A percentile compares a stretch with the other conserved stretches of the same genome.
These are phyloP conservation scores for Rotaria macrura DNA, from an alignment of 2,888 invertebrate genomes.

Conservation along the genomic window DNA sequence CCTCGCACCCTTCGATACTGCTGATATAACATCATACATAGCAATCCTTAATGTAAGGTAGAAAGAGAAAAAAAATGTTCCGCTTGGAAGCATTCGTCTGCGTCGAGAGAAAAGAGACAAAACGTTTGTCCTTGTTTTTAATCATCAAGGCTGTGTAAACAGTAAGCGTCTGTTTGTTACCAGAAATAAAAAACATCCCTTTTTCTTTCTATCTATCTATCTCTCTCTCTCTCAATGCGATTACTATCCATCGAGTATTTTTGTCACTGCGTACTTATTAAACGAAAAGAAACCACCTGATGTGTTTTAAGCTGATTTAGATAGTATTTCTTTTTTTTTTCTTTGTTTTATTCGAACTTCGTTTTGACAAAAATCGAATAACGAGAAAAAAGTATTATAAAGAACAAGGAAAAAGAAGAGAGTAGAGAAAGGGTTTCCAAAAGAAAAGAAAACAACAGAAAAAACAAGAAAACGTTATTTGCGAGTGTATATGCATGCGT, in stretches of 20 bases:
- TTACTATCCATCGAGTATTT: not conserved
- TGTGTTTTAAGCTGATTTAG: too few species aligned
- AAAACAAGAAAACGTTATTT: not conserved
- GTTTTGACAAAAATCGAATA: constrained; percentile 9
- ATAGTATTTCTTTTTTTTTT: not conserved
- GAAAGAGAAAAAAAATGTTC: not conserved
- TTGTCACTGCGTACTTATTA: too few species aligned
- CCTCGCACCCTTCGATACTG: not conserved
- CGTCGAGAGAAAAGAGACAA: not conserved
- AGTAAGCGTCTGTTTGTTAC: not conserved
- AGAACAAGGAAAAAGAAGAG: not conserved
- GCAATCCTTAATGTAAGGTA: not conserved
- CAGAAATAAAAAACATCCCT: not conserved
- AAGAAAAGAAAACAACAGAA: not conserved
- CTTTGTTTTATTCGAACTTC: constrained; percentile 1
- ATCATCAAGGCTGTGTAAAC: not conserved
- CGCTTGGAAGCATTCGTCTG: not conserved
- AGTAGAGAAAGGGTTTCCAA: not conserved
- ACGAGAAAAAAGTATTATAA: not conserved
- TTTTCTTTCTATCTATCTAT: too few species aligned
- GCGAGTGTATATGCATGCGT: not conserved
- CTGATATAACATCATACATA: not conserved
- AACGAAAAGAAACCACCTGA: too few species aligned
- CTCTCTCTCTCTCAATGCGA: not conserved
- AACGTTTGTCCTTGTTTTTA: not conserved